Percentiles rank a stretch among this genome's conserved stretches.
These are phyloP conservation scores for Tupaia tana DNA, from an alignment of 2,113 vertebrate genomes.

Conservation along the genomic window DNA sequence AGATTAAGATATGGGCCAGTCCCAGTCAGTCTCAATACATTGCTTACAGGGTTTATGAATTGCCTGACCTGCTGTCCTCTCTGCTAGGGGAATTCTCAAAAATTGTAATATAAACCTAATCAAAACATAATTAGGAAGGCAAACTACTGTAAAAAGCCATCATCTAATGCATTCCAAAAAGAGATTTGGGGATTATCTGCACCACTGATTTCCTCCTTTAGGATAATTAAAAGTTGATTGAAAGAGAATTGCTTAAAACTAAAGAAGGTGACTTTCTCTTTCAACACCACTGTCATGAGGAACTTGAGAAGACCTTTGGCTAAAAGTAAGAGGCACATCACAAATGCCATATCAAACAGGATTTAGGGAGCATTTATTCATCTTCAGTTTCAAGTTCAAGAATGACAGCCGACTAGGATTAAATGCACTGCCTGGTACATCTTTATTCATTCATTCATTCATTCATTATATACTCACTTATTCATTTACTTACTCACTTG, in stretches of 20 bases:
- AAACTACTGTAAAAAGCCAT: conserved; percentile 64
- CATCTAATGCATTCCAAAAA: conserved; percentile 42
- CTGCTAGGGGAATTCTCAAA: conserved; percentile 13
- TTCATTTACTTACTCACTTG: not conserved
- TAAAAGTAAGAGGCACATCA: not conserved
- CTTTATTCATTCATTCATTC: not conserved
- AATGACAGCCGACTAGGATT: not conserved
- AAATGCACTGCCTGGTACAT: not conserved
- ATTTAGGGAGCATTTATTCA: conserved; percentile 5
- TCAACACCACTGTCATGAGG: not conserved
- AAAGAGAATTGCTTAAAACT: conserved; percentile 62
- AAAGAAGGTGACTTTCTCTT: conserved; percentile 46
- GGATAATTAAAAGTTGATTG: conserved; percentile 69
- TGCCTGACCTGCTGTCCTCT: not conserved
- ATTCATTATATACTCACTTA: no score
- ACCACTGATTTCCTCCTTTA: conserved; percentile 54
- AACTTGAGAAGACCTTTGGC: not conserved
- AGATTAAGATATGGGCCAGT: not conserved
- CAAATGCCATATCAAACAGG: not conserved
- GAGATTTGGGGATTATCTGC: conserved; percentile 62
- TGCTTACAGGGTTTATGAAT: not conserved
- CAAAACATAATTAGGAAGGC: conserved; percentile 69
- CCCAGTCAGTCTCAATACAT: not conserved
- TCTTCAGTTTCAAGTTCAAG: conserved; percentile 1
- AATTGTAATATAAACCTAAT: conserved; percentile 54